Evolutionary conservation across 92 coral and sea anemone species (phyloP).

Genomic region (Micromussa lordhowensis): DNA sequence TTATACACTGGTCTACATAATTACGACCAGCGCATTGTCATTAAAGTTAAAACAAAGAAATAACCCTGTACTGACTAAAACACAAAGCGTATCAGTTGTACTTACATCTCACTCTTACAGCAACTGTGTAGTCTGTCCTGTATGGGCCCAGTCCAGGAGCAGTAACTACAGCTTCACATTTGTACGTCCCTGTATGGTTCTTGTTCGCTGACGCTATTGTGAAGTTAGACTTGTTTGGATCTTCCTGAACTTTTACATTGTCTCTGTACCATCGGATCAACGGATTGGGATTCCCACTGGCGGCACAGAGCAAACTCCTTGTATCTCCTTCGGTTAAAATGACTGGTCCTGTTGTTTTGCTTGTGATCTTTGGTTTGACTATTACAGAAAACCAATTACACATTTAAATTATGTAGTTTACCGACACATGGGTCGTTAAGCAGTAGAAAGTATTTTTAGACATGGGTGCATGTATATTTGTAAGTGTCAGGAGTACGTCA

Average conservation of each 20-base stretch:
- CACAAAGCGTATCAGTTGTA: neutral
- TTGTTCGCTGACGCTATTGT: constrained; percentile 53
- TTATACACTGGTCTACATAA: too few relatives aligned
- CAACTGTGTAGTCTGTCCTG: neutral
- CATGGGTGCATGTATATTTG: too few relatives aligned
- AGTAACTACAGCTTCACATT: constrained; percentile 51
- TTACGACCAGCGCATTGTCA: too few relatives aligned
- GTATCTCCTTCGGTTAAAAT: constrained; percentile 39
- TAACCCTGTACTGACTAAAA: too few relatives aligned
- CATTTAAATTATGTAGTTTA: neutral
- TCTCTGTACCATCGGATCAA: constrained; percentile 63
- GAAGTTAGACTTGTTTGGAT: constrained; percentile 23
- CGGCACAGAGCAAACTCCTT: constrained; percentile 57
- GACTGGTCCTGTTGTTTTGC: neutral
- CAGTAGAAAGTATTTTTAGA: too few relatives aligned
- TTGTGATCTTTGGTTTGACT: constrained; percentile 14
- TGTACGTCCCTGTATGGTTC: constrained; percentile 54
- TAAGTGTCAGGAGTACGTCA: too few relatives aligned
- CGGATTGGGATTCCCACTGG: constrained; percentile 73
- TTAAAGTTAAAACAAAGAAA: too few relatives aligned
- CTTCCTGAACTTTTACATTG: neutral
- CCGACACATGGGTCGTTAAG: too few relatives aligned
- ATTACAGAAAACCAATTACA: neutral
- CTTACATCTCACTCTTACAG: constrained; percentile 29
- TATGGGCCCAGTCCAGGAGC: constrained; percentile 29